Evolutionary conservation across 1,140 invertebrate species (phyloP), one percentile per base, ranked within the genome.

Genomic region (Micrasema longulum): DNA sequence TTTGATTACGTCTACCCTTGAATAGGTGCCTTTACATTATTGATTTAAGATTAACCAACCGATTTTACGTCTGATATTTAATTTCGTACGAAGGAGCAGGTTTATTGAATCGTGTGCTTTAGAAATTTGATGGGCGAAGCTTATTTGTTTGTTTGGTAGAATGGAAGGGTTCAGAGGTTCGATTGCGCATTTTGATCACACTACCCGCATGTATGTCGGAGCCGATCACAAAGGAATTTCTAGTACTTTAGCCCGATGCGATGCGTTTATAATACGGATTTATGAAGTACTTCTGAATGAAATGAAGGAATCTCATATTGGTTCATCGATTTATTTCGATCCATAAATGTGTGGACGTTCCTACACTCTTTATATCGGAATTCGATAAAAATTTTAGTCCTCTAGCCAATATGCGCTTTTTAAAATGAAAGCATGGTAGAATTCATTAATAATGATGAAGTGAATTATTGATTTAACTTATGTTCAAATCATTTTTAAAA

Each of bases 161-260:
- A 20, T 16, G 5, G 0, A 16, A 48, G 47, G 41, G 47, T 48
- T 48, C 50, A 55, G 4, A 55, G 23, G 36, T 62, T 62, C 57
- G 43, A 43, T 62, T 18, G 35, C 38, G 9, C 22, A 7, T 31
- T 43, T 35, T 62, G 36, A 38, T 62, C 57, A 43, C n/a, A 62
- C 36, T 41, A 22, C 57, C 35, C 57, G 36, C 36, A 62, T 62
- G 36, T 41, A 35, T 62, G 57, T 36, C 10, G 52, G 16, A 16
- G 43, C n/a, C 38, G 9, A 62, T 41, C 35, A 23, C 16, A 43
- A 62, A 38, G 18, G 57, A 41, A 41, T 43, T 62, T 16, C 57
- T 14, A n/a, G n/a, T n/a, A n/a, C 16, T 16, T 31, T 60, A 36
- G 16, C 26, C 18, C 47, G 2, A 1, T 26, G n/a, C 18, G 12